Percentiles rank a stretch among this genome's conserved stretches.
phyloP scores from a whole-genome alignment of 2,113 vertebrate species.

The Columbina picui region DNA sequence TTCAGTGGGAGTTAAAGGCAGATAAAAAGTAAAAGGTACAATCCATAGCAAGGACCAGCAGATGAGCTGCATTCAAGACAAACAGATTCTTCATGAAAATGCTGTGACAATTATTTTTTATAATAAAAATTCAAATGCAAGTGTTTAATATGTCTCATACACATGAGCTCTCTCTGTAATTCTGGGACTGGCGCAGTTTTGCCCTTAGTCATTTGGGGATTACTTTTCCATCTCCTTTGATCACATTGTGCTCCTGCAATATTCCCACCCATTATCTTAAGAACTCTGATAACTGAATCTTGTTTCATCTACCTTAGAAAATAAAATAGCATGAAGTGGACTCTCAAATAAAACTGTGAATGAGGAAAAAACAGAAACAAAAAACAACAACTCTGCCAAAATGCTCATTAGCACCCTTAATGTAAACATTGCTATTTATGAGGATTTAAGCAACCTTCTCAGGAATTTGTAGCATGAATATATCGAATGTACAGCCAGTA shows the following conservation, averaged over 20 bases:
- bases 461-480: neutral
- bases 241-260: conserved; percentile 48
- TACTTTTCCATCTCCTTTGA: conserved; percentile 52
- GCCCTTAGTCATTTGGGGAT: conserved; percentile 29
- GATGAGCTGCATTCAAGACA: neutral
- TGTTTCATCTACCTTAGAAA: conserved; percentile 20
- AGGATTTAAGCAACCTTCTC: neutral
- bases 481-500: neutral
- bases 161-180: neutral
- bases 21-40: neutral
- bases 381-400: neutral
- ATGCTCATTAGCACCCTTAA: neutral
- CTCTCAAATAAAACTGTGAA: neutral
- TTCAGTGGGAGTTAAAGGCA: neutral
- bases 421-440: neutral
- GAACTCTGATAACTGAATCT: neutral
- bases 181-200: conserved; percentile 4
- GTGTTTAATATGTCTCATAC: conserved; percentile 27
- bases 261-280: conserved; percentile 37
- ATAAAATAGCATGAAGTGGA: neutral
- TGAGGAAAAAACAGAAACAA: neutral
- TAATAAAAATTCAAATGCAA: conserved; percentile 56
- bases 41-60: neutral
- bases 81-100: conserved; percentile 29
- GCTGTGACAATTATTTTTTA: conserved; percentile 31